Conservation (phyloP, 2,888 invertebrate species). For the Chironomus riparius region DNA sequence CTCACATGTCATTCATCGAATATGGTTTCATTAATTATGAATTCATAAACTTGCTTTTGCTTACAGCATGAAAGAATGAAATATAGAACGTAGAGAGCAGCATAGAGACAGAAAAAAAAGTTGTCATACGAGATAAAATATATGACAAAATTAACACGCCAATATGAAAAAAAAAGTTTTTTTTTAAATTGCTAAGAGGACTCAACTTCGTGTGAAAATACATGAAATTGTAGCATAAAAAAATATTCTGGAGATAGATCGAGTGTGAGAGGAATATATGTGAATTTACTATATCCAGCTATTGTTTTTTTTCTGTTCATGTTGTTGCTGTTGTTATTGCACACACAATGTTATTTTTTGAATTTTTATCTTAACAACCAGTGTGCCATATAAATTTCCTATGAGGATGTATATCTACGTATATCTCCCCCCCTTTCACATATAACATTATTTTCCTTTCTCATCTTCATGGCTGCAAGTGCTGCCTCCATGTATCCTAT, state of each 20-base stretch:
- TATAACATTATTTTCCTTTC: too few relatives aligned
- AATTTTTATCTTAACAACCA: constrained; percentile 22
- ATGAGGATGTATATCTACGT: constrained; percentile 7
- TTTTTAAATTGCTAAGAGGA: constrained; percentile 1
- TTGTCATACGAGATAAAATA: background rate
- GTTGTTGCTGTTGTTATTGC: too few relatives aligned
- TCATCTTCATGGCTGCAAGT: too few relatives aligned
- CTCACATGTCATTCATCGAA: too few relatives aligned
- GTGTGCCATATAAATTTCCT: constrained; percentile 13
- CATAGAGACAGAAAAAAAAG: background rate
- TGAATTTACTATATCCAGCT: background rate
- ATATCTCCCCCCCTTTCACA: background rate
- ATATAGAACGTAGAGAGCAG: background rate
- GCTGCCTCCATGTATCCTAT: background rate
- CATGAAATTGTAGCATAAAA: background rate
- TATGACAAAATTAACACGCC: constrained; percentile 7
- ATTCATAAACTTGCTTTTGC: background rate
- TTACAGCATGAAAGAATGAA: background rate
- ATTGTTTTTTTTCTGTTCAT: too few relatives aligned
- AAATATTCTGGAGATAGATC: background rate
- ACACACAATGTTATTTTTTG: background rate
- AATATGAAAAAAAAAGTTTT: background rate
- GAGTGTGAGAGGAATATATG: background rate
- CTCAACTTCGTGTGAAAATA: background rate
- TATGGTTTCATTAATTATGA: background rate